These are phyloP conservation scores for Hycleus phaleratus DNA, from an alignment of 1,140 invertebrate genomes.

Conservation along the genomic window DNA sequence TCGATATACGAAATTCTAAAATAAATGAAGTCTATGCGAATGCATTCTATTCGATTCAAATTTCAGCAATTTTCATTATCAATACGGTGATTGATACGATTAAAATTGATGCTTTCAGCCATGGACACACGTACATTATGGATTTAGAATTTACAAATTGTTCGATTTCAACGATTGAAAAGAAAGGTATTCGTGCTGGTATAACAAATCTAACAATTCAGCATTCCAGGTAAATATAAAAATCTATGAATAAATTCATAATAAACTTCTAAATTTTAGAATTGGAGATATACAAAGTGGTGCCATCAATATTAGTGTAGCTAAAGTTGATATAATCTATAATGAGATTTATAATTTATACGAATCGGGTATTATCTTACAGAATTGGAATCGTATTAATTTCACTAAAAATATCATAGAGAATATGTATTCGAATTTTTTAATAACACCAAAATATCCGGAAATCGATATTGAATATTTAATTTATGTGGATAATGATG, in stretches of 20 bases:
- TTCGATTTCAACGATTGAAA: conserved; percentile 47
- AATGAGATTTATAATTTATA: conserved; percentile 53
- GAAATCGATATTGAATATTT: conserved; percentile 40
- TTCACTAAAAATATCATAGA: conserved; percentile 59
- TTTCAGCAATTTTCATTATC: conserved; percentile 52
- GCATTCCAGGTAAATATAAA: conserved; percentile 52
- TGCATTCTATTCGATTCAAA: conserved; percentile 57
- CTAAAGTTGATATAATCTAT: conserved; percentile 50
- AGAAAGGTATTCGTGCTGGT: conserved; percentile 54
- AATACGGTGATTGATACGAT: conserved; percentile 54
- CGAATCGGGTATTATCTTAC: conserved; percentile 48
- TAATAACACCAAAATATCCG: conserved; percentile 39
- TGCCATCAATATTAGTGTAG: conserved; percentile 55
- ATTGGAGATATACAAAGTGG: conserved; percentile 51
- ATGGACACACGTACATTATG: conserved; percentile 49
- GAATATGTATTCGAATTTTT: conserved; percentile 47
- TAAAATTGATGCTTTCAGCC: conserved; percentile 55
- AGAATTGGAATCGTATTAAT: conserved; percentile 53
- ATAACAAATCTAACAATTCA: conserved; percentile 57
- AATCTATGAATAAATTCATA: background rate
- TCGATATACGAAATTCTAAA: conserved; percentile 50
- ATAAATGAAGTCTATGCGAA: conserved; percentile 49
- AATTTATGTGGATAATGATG: conserved; percentile 58
- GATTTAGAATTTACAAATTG: conserved; percentile 54
- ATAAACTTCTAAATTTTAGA: conserved; percentile 40